phyloP scores from a whole-genome alignment of 2,888 invertebrate species.

The Electrophaes corylata region DNA sequence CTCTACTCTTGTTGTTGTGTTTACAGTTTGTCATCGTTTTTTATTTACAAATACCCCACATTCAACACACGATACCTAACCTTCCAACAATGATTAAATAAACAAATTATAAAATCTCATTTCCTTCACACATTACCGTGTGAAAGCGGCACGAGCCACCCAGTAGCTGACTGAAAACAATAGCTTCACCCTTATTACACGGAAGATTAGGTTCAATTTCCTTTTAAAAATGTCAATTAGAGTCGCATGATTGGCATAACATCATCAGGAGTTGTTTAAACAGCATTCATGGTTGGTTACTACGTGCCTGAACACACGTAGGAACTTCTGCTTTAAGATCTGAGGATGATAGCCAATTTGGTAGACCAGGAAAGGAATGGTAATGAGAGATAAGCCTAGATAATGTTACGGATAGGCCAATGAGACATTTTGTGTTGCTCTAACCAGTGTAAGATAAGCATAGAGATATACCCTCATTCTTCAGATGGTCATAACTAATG shows the following conservation, averaged over 20 bases:
- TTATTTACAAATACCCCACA: constrained; percentile 4
- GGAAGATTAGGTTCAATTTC: constrained; percentile 28
- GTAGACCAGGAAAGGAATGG: constrained; percentile 14
- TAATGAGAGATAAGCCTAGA: constrained; percentile 3
- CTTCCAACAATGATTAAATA: background rate
- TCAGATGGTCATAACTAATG: background rate
- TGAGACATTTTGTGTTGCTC: background rate
- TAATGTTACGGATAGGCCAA: constrained; percentile 5
- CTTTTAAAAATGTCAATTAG: constrained; percentile 31
- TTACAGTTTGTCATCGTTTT: background rate
- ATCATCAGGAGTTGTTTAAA: constrained; percentile 34
- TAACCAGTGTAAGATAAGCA: constrained; percentile 6
- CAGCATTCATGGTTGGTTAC: constrained; percentile 27
- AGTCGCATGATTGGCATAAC: constrained; percentile 37
- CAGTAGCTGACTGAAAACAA: constrained; percentile 21
- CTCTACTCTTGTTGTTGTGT: background rate
- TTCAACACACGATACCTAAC: background rate
- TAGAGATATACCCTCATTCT: constrained; percentile 4
- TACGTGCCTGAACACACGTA: constrained; percentile 38
- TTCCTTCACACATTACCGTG: constrained; percentile 22
- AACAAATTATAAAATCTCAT: constrained; percentile 19
- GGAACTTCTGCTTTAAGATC: constrained; percentile 14
- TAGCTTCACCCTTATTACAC: constrained; percentile 13
- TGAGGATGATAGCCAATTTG: constrained; percentile 11
- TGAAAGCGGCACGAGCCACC: constrained; percentile 31